phyloP scores from a whole-genome alignment of 1,140 invertebrate species.

The Anadara kagoshimensis region DNA sequence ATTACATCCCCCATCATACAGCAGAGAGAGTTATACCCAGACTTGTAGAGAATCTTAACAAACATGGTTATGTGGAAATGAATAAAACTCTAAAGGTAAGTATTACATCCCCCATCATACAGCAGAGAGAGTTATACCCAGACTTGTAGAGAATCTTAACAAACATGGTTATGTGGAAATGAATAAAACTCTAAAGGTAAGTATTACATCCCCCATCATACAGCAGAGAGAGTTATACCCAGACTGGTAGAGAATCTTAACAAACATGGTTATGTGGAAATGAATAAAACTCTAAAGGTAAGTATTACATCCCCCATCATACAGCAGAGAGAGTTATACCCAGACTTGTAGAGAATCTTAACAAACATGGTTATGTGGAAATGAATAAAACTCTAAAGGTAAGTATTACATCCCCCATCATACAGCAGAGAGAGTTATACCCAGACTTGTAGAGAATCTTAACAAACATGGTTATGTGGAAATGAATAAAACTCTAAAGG shows the following conservation, averaged over 20 bases:
- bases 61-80: slow-evolving; percentile 84
- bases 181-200: slow-evolving; percentile 74
- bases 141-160: slow-evolving; percentile 80
- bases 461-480: slow-evolving; percentile 83
- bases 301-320: too few relatives aligned
- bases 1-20: slow-evolving; percentile 82
- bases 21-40: slow-evolving; percentile 83
- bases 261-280: slow-evolving; percentile 83
- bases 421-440: slow-evolving; percentile 62
- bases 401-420: too few relatives aligned
- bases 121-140: slow-evolving; percentile 82
- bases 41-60: slow-evolving; percentile 79
- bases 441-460: slow-evolving; percentile 78
- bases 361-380: slow-evolving; percentile 82
- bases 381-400: slow-evolving; percentile 77
- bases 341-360: slow-evolving; percentile 78
- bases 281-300: slow-evolving; percentile 76
- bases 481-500: slow-evolving; percentile 76
- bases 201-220: too few relatives aligned
- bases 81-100: slow-evolving; percentile 74
- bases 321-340: slow-evolving; percentile 59
- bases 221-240: too few relatives aligned
- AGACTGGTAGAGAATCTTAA: slow-evolving; percentile 79
- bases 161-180: slow-evolving; percentile 84
- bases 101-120: slow-evolving; percentile 82